Percentiles rank a stretch among this genome's conserved stretches.
These are phyloP conservation scores for Urocynchramus pylzowi DNA, from an alignment of 2,113 vertebrate species.

Conservation along the genomic window DNA sequence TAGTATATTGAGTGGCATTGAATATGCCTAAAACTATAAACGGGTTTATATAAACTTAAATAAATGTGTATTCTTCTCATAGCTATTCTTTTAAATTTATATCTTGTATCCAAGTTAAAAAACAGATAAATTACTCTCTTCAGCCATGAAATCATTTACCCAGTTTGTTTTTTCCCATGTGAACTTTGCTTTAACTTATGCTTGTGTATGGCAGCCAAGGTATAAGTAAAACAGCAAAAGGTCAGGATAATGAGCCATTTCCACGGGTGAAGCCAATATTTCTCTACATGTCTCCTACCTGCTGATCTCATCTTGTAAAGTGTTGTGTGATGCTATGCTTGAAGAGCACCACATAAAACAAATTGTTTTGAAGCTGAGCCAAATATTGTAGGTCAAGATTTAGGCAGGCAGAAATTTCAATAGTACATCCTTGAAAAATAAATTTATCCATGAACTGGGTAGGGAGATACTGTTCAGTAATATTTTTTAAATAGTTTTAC, in stretches of 20 bases:
- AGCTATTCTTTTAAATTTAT: neutral
- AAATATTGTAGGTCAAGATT: conserved; percentile 31
- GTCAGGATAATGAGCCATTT: conserved; percentile 48
- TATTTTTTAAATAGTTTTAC: neutral
- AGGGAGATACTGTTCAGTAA: neutral
- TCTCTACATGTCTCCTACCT: conserved; percentile 21
- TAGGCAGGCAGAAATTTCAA: neutral
- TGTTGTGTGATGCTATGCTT: conserved; percentile 28
- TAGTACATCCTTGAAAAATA: conserved; percentile 10
- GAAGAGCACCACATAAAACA: conserved; percentile 49
- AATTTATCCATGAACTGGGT: neutral
- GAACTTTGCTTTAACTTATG: neutral
- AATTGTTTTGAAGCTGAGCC: conserved; percentile 56
- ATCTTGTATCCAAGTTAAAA: neutral
- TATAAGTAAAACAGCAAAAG: conserved; percentile 24
- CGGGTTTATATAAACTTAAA: neutral
- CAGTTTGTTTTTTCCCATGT: neutral
- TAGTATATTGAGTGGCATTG: neutral
- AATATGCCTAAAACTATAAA: neutral
- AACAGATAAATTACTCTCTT: neutral
- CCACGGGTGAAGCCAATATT: neutral
- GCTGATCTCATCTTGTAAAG: conserved; percentile 41
- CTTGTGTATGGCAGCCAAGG: neutral
- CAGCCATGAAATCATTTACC: neutral
- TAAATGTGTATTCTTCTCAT: neutral